Evolutionary conservation across 1,140 invertebrate genomes (phyloP).

Genomic region (Solen grandis): DNA sequence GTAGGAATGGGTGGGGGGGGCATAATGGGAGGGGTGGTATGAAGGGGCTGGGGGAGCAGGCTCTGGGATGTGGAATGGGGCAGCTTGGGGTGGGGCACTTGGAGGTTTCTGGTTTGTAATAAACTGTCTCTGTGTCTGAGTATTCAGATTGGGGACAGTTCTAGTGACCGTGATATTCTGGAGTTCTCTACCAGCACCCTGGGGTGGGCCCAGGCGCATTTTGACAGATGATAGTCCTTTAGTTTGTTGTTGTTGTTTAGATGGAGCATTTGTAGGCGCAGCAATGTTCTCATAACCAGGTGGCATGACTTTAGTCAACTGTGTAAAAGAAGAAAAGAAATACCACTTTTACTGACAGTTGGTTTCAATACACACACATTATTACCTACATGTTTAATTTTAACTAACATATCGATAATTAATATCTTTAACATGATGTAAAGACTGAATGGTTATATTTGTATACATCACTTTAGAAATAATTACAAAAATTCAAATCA

Average conservation of each 20-base stretch:
- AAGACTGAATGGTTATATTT: too few species aligned
- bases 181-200: background rate
- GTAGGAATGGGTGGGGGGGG: constrained; percentile 21
- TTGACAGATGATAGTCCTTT: background rate
- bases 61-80: background rate
- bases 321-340: constrained; percentile 11
- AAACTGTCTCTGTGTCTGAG: background rate
- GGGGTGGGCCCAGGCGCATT: background rate
- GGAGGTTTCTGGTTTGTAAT: background rate
- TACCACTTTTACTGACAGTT: too few species aligned
- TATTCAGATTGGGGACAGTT: constrained; percentile 28
- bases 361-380: constrained; percentile 4
- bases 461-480: too few species aligned
- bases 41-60: constrained; percentile 21
- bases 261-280: background rate
- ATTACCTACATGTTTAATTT: background rate
- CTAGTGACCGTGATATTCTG: constrained; percentile 28
- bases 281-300: constrained; percentile 50
- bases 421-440: too few species aligned
- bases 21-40: constrained; percentile 25
- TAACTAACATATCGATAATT: too few species aligned
- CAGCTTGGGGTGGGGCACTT: background rate
- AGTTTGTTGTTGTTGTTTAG: background rate
- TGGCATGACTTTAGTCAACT: constrained; percentile 57
- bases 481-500: too few species aligned